Evolutionary conservation across 2,797 vertebrate genomes (phyloP).

Genomic region (Calcarius lapponicus): DNA sequence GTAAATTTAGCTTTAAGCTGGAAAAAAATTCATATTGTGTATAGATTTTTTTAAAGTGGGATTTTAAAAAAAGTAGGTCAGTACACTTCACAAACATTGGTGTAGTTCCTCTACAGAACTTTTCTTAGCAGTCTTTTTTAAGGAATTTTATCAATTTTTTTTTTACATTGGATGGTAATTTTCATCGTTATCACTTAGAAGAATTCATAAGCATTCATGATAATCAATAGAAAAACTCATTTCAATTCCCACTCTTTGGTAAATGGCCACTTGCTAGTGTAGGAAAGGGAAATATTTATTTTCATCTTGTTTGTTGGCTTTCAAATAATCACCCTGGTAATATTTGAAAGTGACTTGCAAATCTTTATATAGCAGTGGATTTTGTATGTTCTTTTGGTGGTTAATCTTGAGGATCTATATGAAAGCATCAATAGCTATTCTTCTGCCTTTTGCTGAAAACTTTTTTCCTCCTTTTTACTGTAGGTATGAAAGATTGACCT

Average conservation of each 20-base stretch:
- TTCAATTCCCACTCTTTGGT: not conserved
- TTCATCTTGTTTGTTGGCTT: not conserved
- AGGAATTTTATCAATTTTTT: not conserved
- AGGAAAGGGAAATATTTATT: not conserved
- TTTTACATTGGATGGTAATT: not conserved
- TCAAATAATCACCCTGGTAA: not conserved
- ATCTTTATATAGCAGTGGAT: not conserved
- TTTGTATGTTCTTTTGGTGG: not conserved
- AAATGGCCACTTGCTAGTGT: not conserved
- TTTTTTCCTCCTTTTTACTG: slow-evolving; percentile 8
- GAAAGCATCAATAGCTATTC: slow-evolving; percentile 2
- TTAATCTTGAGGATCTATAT: not conserved
- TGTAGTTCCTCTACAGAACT: not conserved
- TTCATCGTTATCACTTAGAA: not conserved
- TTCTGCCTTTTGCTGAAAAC: not conserved
- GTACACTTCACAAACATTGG: not conserved
- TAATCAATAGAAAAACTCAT: not conserved
- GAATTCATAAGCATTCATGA: not conserved
- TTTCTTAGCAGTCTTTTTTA: not conserved
- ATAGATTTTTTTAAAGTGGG: not conserved
- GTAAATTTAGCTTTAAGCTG: not conserved
- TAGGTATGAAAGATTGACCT: slow-evolving; percentile 46
- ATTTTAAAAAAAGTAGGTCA: not conserved
- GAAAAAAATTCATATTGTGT: not conserved
- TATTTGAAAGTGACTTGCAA: not conserved